Evolutionary conservation across 2,888 invertebrate species (phyloP).

Genomic region (Anorthoa munda): DNA sequence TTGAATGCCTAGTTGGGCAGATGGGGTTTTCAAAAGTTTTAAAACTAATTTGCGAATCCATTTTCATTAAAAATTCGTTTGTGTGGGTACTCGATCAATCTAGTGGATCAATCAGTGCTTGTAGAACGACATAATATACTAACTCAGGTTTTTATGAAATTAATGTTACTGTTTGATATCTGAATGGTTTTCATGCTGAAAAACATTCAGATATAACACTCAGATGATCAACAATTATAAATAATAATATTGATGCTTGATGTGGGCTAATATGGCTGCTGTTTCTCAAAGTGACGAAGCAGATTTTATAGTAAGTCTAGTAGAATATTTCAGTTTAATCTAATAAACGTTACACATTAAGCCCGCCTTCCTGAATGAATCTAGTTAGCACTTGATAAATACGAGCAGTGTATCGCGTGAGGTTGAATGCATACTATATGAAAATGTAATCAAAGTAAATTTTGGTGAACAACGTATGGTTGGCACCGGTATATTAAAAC

Average conservation of each 20-base stretch:
- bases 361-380: constrained; percentile 8
- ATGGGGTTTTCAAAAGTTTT: constrained; percentile 71
- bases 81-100: constrained; percentile 39
- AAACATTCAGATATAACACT: no score
- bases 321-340: constrained; percentile 33
- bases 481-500: constrained; percentile 10
- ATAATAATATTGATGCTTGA: background rate
- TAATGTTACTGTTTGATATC: background rate
- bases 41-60: constrained; percentile 71
- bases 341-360: constrained; percentile 22
- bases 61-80: constrained; percentile 71
- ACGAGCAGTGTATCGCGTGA: constrained; percentile 41
- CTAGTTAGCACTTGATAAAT: constrained; percentile 42
- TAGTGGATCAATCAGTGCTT: constrained; percentile 11
- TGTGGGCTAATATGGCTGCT: background rate
- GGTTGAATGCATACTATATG: constrained; percentile 33
- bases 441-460: constrained; percentile 39
- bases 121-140: background rate
- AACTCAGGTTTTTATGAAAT: background rate
- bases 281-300: background rate
- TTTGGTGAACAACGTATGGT: constrained; percentile 22
- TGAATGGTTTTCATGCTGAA: background rate
- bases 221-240: background rate
- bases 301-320: background rate
- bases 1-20: constrained; percentile 68